Percentiles rank a stretch among this genome's conserved stretches.
Evolutionary conservation across 2,888 invertebrate species (phyloP).

Genomic region (Nomada lathburiana): DNA sequence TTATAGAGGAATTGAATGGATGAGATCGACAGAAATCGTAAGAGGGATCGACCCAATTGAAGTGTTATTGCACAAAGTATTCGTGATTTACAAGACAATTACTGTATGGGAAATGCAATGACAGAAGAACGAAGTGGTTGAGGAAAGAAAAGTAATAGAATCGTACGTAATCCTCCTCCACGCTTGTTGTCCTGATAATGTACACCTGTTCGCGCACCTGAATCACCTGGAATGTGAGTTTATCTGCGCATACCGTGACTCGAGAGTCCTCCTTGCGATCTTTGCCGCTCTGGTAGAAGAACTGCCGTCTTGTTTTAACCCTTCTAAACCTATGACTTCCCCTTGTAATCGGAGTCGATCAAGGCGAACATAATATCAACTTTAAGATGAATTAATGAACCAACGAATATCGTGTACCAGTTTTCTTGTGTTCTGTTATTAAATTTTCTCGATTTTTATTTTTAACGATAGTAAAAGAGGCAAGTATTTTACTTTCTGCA

Average conservation of each 20-base stretch:
- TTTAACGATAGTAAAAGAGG: no score
- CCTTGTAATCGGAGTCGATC: slow-evolving; percentile 9
- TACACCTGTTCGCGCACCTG: slow-evolving; percentile 80
- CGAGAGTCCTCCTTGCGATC: slow-evolving; percentile 64
- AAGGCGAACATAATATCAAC: not conserved
- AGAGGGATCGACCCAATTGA: no score
- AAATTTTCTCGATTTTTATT: not conserved
- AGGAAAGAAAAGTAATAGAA: slow-evolving; percentile 52
- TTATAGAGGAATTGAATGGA: no score
- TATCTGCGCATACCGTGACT: slow-evolving; percentile 75
- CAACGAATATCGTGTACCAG: not conserved
- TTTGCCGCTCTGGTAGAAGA: slow-evolving; percentile 72
- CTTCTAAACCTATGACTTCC: slow-evolving; percentile 67
- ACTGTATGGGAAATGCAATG: not conserved
- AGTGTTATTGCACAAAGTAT: no score
- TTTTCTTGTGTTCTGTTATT: not conserved
- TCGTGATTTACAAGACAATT: no score
- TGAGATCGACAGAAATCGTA: no score
- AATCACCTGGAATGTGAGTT: slow-evolving; percentile 76
- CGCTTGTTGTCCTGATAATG: slow-evolving; percentile 75
- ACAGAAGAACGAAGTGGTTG: not conserved
- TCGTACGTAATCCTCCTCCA: slow-evolving; percentile 55
- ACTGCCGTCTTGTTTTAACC: slow-evolving; percentile 77
- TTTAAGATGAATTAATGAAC: not conserved
- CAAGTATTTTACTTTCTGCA: no score